phyloP scores from a whole-genome alignment of 2,888 invertebrate species.

The Glyphotaelius pellucidus region DNA sequence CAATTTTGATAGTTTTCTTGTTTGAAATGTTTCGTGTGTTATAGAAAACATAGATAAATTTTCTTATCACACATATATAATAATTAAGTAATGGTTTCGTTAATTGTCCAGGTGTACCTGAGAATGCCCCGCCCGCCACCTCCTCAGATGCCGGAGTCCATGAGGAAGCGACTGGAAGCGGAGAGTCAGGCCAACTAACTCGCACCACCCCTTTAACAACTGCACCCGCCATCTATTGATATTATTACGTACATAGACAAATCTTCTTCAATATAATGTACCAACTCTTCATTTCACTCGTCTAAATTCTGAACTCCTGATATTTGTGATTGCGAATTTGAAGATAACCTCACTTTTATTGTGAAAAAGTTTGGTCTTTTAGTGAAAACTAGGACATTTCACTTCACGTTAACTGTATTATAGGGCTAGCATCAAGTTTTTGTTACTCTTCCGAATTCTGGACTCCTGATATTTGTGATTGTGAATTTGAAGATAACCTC shows the following conservation, averaged over 20 bases:
- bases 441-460: not conserved
- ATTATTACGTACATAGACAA: not conserved
- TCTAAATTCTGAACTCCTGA: not conserved
- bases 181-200: conserved; percentile 68
- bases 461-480: not conserved
- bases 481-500: not conserved
- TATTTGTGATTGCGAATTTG: not conserved
- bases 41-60: no score
- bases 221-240: conserved; percentile 22
- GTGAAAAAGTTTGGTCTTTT: not conserved
- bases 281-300: not conserved
- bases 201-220: not conserved
- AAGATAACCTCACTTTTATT: not conserved
- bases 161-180: conserved; percentile 84
- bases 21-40: no score
- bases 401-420: no score
- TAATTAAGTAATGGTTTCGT: not conserved
- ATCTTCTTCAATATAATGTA: not conserved
- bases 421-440: no score
- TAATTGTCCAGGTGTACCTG: conserved; percentile 77
- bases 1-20: no score
- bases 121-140: conserved; percentile 97
- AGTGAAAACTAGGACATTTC: no score
- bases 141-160: conserved; percentile 95
- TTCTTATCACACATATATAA: no score